Percentiles rank a stretch among this genome's conserved stretches.
These are phyloP conservation scores for Lepidurus couesii DNA, from an alignment of 1,140 invertebrate genomes.

Conservation along the genomic window DNA sequence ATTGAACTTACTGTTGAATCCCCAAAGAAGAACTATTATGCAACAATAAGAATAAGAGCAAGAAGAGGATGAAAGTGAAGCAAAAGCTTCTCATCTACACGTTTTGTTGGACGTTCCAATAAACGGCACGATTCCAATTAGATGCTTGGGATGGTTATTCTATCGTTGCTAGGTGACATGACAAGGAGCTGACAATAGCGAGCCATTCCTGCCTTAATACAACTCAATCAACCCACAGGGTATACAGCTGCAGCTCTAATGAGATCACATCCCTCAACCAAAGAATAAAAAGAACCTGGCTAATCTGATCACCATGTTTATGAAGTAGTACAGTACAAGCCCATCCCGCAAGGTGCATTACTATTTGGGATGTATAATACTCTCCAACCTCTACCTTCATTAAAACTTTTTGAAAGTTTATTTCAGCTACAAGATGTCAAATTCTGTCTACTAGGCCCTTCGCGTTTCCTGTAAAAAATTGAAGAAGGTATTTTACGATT, in stretches of 20 bases:
- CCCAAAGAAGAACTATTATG: background rate
- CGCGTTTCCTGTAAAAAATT: no score
- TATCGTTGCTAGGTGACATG: background rate
- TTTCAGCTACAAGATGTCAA: no score
- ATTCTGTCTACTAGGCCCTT: no score
- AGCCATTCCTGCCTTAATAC: conserved; percentile 10
- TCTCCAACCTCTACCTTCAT: no score
- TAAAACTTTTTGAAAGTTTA: no score
- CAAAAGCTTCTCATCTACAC: background rate
- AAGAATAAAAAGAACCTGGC: background rate
- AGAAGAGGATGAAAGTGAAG: background rate
- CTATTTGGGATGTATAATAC: no score
- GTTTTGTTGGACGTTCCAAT: background rate
- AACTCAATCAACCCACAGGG: background rate
- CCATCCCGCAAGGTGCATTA: background rate
- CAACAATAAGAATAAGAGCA: background rate
- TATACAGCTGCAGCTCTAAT: background rate
- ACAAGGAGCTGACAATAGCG: conserved; percentile 13
- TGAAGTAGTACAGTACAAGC: background rate
- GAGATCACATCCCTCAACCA: conserved; percentile 1
- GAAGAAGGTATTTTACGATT: no score
- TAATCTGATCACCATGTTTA: conserved; percentile 16
- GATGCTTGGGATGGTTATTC: conserved; percentile 1
- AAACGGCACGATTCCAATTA: conserved; percentile 3
- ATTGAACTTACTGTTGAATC: background rate